Base-by-base conservation (phyloP, 2,113 vertebrate species). In the Steatornis caripensis region DNA sequence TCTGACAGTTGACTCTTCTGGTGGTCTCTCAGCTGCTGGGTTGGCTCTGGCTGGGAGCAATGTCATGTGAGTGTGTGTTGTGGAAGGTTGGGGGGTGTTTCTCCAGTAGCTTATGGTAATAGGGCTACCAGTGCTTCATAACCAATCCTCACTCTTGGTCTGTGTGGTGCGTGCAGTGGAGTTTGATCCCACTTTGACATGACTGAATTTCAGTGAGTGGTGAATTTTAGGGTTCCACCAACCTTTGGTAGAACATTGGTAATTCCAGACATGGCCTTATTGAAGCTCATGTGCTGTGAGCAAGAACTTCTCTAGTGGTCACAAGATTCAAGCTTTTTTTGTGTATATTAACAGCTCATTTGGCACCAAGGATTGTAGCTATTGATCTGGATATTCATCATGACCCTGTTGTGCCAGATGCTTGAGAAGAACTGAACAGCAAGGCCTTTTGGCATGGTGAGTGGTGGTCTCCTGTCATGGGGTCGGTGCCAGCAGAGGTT, bases 101-200 rank as follows among this genome's bases (percentile, higher is more conserved):
- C 37, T 30, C 32, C 9, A 9, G 22, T 17, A 27, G 34, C 26
- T 54, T 34, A 5, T 22, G n/a, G 39, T 12, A 14, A 10, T 21
- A 48, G n/a, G 20, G 24, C 16, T 37, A 32, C 32, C 3, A 4
- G 7, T 10, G 15, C n/a, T 70, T 62, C 36, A 13, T 46, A 32
- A 39, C 19, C 11, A n/a, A 7, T 39, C 39, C 26, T 48, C 15
- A 15, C n/a, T 43, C 22, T 70, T 34, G 27, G 23, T 43, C 64
- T 71, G 8, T 0, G 1, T 23, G 19, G 19, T 30, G n/a, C 5
- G 1, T 10, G 14, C 9, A 21, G 20, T 1, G 1, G 36, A 43
- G 24, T 49, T 36, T 80, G 80, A 64, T 54, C 26, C 17, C 9
- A 3, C 57, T 64, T 36, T 41, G 53, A 16, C 17, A 3, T 6